Conservation (phyloP, 1,140 invertebrate species). For the Aphidius ervi region DNA sequence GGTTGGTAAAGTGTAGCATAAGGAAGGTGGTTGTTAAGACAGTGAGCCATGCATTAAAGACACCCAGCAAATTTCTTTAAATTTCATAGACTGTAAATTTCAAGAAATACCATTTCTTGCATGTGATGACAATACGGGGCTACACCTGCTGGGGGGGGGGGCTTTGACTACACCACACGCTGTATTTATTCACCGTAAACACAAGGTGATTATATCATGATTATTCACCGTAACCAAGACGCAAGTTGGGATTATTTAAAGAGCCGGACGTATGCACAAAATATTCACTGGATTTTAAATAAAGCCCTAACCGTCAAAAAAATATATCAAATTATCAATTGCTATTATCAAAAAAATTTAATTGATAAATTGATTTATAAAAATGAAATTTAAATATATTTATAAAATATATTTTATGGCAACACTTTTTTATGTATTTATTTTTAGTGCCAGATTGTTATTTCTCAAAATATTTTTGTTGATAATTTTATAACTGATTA, state of each 20-base stretch:
- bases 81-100: no score
- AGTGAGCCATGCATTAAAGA: slow-evolving; percentile 29
- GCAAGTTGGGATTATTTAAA: slow-evolving; percentile 34
- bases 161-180: slow-evolving; percentile 11
- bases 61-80: background rate
- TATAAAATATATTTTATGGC: no score
- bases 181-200: slow-evolving; percentile 7
- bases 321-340: background rate
- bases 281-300: slow-evolving; percentile 13
- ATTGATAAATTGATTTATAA: no score
- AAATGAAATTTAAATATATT: no score
- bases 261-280: slow-evolving; percentile 16
- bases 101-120: background rate
- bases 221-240: slow-evolving; percentile 32
- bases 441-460: no score
- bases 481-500: no score
- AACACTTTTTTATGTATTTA: no score
- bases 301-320: background rate
- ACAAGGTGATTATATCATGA: slow-evolving; percentile 12
- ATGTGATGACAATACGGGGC: slow-evolving; percentile 15
- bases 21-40: slow-evolving; percentile 32
- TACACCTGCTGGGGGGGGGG: slow-evolving; percentile 39
- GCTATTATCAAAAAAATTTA: no score
- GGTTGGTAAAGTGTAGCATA: background rate
- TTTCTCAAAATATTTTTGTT: no score